phyloP scores from a whole-genome alignment of 2,113 vertebrate species.

The Laticauda colubrina region DNA sequence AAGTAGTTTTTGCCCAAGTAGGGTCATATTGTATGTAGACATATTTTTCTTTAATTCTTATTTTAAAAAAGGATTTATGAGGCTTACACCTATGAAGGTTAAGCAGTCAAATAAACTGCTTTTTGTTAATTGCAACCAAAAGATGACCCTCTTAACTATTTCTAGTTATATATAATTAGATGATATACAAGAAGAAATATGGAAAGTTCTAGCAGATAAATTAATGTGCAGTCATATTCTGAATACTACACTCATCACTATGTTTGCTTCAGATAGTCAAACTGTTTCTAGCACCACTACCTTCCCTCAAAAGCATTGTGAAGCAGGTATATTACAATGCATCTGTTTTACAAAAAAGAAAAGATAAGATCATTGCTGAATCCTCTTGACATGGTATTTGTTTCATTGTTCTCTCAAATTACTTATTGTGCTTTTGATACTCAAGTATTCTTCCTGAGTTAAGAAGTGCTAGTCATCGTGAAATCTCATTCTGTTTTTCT shows the following conservation, averaged over 20 bases:
- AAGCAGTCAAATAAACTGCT: neutral
- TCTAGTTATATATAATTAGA: slow-evolving; percentile 11
- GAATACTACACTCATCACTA: neutral
- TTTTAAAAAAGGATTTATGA: neutral
- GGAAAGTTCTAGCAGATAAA: neutral
- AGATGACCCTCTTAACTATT: neutral
- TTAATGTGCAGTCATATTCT: neutral
- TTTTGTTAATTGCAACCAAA: slow-evolving; percentile 2
- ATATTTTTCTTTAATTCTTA: neutral
- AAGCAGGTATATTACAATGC: neutral
- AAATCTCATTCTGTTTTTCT: neutral
- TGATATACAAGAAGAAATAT: neutral
- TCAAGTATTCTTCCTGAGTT: neutral
- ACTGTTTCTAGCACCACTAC: neutral
- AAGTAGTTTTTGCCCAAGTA: neutral
- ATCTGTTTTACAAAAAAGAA: neutral
- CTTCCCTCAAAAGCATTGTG: neutral
- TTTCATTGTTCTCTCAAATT: neutral
- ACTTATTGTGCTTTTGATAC: neutral
- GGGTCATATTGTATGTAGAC: neutral
- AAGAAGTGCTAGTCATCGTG: neutral
- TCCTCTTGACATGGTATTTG: neutral
- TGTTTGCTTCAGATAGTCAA: neutral
- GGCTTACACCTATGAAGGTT: neutral
- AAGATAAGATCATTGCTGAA: neutral